These are phyloP conservation scores for Tonatia bakeri DNA, from an alignment of 2,113 vertebrate species.

Conservation along the genomic window DNA sequence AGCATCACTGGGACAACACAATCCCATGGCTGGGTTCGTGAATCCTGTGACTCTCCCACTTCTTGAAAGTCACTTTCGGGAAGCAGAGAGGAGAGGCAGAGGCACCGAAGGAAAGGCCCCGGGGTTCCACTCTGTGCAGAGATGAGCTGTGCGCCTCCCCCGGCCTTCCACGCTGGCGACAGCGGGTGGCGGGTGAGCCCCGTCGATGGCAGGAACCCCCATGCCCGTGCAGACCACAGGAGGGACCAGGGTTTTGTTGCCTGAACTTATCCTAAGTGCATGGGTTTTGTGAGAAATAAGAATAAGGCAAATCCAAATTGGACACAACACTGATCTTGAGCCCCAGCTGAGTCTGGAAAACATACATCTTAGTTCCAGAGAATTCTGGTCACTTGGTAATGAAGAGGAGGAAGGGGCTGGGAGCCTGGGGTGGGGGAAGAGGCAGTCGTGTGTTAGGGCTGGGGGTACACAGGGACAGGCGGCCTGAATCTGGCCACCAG, in stretches of 20 bases:
- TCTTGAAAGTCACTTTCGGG: neutral
- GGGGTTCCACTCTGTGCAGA: neutral
- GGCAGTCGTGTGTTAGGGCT: accelerated
- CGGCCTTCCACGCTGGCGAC: accelerated
- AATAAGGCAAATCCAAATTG: neutral
- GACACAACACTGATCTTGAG: neutral
- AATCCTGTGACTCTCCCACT: neutral
- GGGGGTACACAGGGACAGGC: accelerated
- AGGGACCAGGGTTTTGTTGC: neutral
- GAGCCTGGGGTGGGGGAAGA: neutral
- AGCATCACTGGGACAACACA: neutral
- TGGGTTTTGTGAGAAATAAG: neutral
- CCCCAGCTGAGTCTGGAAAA: neutral
- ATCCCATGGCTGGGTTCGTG: neutral
- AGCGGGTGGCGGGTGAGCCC: neutral
- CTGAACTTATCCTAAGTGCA: neutral
- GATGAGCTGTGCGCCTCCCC: accelerated
- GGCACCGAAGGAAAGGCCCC: neutral
- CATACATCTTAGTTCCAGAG: neutral
- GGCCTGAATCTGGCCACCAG: neutral
- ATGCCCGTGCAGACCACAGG: neutral
- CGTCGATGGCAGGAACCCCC: neutral
- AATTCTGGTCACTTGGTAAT: neutral
- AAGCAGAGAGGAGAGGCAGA: neutral
- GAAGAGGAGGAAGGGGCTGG: neutral